Evolutionary conservation across 2,113 vertebrate species (phyloP).

Genomic region (Rhegmatorhina hoffmannsi): DNA sequence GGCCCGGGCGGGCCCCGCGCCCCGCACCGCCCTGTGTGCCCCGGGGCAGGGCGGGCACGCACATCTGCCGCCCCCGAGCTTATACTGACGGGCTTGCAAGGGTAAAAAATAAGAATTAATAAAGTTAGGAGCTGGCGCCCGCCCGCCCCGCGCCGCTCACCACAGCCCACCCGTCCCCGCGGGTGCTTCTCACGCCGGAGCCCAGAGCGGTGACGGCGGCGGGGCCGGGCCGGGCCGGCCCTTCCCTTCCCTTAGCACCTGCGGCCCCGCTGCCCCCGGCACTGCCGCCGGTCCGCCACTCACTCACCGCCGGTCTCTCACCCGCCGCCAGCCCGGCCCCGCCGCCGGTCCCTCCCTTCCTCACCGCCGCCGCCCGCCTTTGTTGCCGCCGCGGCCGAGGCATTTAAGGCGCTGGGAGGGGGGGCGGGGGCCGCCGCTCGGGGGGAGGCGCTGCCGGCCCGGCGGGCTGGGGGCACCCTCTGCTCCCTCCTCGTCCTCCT

Average conservation of each 20-base stretch:
- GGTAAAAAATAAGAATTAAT: neutral
- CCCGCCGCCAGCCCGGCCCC: neutral
- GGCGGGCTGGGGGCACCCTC: neutral
- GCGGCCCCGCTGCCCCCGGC: neutral
- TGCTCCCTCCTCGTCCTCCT: neutral
- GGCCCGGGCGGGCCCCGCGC: no score
- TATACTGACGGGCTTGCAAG: accelerated
- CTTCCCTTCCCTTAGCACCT: neutral
- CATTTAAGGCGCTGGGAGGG: neutral
- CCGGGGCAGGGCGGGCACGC: neutral
- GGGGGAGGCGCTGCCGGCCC: neutral
- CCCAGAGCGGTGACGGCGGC: neutral
- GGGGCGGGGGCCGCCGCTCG: neutral
- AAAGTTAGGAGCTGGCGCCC: neutral
- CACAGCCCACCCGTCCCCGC: no score
- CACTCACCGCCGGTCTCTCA: neutral
- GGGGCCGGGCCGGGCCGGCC: neutral
- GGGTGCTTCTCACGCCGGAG: neutral
- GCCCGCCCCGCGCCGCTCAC: neutral
- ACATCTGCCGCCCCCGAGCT: neutral
- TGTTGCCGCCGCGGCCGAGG: conserved; percentile 17
- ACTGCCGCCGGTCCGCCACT: neutral
- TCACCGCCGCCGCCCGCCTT: conserved; percentile 1
- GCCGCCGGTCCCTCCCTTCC: neutral
- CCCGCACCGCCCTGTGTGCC: neutral